These are phyloP conservation scores for Apamea monoglypha DNA, from an alignment of 2,888 invertebrate species.

Conservation along the genomic window DNA sequence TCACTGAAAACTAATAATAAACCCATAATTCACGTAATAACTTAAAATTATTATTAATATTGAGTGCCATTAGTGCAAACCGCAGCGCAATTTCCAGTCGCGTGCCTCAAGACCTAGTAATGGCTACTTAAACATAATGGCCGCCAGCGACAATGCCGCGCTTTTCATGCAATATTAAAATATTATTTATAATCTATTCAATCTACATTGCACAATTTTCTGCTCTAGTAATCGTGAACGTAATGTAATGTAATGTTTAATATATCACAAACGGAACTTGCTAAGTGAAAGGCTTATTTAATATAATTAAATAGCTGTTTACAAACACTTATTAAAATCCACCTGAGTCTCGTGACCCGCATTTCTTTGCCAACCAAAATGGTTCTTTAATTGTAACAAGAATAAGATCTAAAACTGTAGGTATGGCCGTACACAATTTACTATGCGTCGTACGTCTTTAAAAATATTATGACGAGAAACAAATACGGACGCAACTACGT, in stretches of 20 bases:
- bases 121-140: constrained; percentile 22
- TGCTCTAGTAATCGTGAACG: constrained; percentile 29
- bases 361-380: neutral
- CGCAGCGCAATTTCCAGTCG: constrained; percentile 34
- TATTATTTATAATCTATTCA: constrained; percentile 11
- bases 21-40: constrained; percentile 17
- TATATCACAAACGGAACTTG: constrained; percentile 13
- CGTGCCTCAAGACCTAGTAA: constrained; percentile 35
- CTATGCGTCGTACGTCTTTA: constrained; percentile 8
- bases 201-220: constrained; percentile 31
- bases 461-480: constrained; percentile 39
- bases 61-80: constrained; percentile 19
- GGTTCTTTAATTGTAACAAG: rapidly evolving
- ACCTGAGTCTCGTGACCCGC: neutral
- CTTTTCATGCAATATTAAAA: constrained; percentile 21
- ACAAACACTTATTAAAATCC: constrained; percentile 14
- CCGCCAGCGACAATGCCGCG: constrained; percentile 10
- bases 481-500: constrained; percentile 44
- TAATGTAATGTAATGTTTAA: neutral
- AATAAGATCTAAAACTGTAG: constrained; percentile 23
- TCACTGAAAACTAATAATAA: constrained; percentile 7
- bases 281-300: constrained; percentile 19
- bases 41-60: constrained; percentile 21
- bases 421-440: neutral
- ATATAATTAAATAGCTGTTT: constrained; percentile 9